Evolutionary conservation across 2,797 vertebrate genomes (phyloP).

Genomic region (Oceanodroma leucorhoa): DNA sequence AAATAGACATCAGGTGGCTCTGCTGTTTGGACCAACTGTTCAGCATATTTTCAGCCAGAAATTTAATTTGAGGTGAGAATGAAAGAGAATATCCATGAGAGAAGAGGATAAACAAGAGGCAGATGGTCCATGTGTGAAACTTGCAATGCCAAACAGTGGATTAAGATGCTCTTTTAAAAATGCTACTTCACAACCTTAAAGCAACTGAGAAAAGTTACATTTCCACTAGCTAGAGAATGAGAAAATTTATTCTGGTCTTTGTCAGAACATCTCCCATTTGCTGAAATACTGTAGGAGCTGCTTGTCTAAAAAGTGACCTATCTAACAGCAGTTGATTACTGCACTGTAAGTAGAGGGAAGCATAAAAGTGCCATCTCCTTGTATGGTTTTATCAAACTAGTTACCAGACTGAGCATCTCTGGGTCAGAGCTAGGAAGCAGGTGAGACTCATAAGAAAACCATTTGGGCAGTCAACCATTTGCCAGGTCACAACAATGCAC

Average conservation of each 20-base stretch:
- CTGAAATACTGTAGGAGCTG: neutral
- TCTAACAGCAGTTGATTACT: neutral
- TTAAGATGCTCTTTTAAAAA: constrained; percentile 44
- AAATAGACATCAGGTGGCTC: constrained; percentile 38
- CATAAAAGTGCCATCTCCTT: neutral
- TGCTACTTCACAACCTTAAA: neutral
- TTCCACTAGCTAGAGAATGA: neutral
- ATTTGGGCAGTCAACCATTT: neutral
- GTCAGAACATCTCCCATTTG: neutral
- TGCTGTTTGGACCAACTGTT: constrained; percentile 48
- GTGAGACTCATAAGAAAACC: neutral
- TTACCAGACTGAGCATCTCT: neutral
- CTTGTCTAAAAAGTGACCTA: neutral
- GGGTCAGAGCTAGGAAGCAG: neutral
- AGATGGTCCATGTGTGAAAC: constrained; percentile 34
- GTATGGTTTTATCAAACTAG: neutral
- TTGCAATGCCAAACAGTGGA: neutral
- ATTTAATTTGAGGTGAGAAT: constrained; percentile 52
- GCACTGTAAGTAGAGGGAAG: neutral
- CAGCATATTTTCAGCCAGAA: constrained; percentile 42
- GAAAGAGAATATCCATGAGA: constrained; percentile 12
- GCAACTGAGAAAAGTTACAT: neutral
- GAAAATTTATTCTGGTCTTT: neutral
- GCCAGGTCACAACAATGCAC: accelerated
- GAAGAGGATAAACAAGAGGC: constrained; percentile 36